Evolutionary conservation across 2,797 vertebrate species (phyloP).

Genomic region (Muraenolepis orangiensis): DNA sequence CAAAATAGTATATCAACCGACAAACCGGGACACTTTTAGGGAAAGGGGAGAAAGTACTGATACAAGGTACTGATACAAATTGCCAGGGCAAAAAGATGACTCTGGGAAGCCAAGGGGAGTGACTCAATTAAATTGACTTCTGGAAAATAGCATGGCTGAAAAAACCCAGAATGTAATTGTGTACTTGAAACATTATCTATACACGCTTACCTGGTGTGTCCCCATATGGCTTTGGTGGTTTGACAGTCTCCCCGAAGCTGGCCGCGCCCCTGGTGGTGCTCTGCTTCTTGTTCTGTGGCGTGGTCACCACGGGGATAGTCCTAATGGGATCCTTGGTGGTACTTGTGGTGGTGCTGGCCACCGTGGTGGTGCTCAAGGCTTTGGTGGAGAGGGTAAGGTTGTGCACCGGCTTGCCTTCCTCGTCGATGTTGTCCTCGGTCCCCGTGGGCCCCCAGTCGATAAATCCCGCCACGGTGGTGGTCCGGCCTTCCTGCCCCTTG

Average conservation of each 20-base stretch:
- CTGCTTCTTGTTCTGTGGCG: constrained; percentile 67
- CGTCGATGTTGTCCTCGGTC: constrained; percentile 66
- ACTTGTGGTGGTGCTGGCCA: constrained; percentile 67
- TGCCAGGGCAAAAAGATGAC: background rate
- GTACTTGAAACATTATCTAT: background rate
- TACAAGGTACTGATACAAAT: no score
- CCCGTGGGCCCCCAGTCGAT: constrained; percentile 83
- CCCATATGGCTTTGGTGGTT: constrained; percentile 76
- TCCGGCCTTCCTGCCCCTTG: constrained; percentile 74
- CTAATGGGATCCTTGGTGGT: constrained; percentile 70
- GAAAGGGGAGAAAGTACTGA: no score
- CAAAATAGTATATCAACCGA: background rate
- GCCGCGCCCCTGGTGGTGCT: constrained; percentile 72
- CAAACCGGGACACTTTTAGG: background rate
- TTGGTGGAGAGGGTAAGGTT: constrained; percentile 70
- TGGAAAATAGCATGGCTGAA: background rate
- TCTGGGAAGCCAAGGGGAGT: background rate
- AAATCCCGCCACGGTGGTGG: constrained; percentile 79
- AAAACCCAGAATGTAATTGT: no score
- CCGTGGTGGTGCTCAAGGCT: constrained; percentile 60
- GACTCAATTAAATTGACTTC: background rate
- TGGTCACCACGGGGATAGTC: constrained; percentile 72
- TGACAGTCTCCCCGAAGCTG: constrained; percentile 69
- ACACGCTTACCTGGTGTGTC: constrained; percentile 73
- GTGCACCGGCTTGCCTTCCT: constrained; percentile 54